Evolutionary conservation across 2,113 vertebrate species (phyloP).

Genomic region (Arizona elegans): DNA sequence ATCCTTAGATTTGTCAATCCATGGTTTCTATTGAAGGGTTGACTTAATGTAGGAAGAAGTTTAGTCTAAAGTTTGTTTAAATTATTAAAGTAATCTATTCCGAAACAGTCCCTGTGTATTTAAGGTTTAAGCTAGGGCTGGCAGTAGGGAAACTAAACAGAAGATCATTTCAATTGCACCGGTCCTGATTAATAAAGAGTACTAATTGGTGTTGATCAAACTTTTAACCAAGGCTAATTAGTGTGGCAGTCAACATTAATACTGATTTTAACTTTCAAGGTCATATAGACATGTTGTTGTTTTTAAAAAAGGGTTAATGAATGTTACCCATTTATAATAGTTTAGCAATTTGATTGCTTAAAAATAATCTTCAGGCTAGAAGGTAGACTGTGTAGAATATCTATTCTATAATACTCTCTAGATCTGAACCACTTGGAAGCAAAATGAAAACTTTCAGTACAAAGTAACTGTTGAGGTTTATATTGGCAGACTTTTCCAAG

Average conservation of each 20-base stretch:
- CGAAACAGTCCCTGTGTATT: neutral
- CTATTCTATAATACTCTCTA: neutral
- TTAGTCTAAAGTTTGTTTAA: conserved; percentile 15
- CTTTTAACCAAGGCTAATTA: conserved; percentile 58
- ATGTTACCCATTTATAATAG: conserved; percentile 37
- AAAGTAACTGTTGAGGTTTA: neutral
- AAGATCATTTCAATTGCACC: conserved; percentile 29
- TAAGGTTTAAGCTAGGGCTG: neutral
- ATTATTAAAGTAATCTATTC: conserved; percentile 31
- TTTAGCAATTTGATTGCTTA: conserved; percentile 45
- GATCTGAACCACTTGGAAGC: conserved; percentile 22
- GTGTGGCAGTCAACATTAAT: conserved; percentile 54
- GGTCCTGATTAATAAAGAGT: conserved; percentile 38
- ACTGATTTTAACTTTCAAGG: conserved; percentile 57
- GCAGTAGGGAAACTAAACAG: conserved; percentile 27
- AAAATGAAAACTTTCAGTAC: conserved; percentile 17
- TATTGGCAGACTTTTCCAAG: neutral
- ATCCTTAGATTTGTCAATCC: neutral
- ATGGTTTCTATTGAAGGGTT: neutral
- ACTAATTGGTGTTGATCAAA: conserved; percentile 55
- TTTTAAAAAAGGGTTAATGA: conserved; percentile 45
- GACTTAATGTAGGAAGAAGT: neutral
- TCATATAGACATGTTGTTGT: conserved; percentile 28
- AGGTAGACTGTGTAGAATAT: conserved; percentile 7
- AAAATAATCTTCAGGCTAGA: conserved; percentile 40